Conservation (phyloP, 2,113 vertebrate species). For the Mustelus asterias region DNA sequence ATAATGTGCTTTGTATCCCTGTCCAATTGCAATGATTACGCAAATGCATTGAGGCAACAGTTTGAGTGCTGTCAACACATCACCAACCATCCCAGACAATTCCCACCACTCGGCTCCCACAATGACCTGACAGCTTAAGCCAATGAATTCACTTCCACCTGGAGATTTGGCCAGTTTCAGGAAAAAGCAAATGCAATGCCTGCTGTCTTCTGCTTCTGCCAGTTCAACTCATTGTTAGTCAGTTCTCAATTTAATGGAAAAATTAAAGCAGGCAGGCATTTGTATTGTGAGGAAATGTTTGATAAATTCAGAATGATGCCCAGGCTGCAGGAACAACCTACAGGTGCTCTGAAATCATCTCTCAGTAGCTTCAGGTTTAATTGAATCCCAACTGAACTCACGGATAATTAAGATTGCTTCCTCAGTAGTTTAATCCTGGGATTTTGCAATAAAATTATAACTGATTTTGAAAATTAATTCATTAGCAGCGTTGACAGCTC, state of each 20-base stretch:
- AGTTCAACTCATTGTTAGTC: not conserved
- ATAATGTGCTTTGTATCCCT: not conserved
- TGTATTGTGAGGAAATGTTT: constrained; percentile 10
- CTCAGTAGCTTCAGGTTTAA: constrained; percentile 19
- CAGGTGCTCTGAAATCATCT: constrained; percentile 17
- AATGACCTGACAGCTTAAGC: not conserved
- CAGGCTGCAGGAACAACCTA: not conserved
- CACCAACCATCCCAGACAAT: not conserved
- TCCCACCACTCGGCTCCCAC: no score
- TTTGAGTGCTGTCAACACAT: not conserved
- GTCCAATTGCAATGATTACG: not conserved
- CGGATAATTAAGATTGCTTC: constrained; percentile 34
- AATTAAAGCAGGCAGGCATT: not conserved
- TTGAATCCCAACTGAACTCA: constrained; percentile 27
- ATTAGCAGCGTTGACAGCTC: constrained; percentile 4
- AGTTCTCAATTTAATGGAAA: not conserved
- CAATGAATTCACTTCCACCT: not conserved
- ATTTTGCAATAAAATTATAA: constrained; percentile 31
- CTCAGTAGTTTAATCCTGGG: constrained; percentile 2
- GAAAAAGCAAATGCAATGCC: not conserved
- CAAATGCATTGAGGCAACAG: not conserved
- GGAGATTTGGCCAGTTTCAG: not conserved
- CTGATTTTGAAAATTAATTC: constrained; percentile 35
- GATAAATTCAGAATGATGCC: not conserved
- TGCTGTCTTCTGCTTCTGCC: not conserved